A percentile compares a stretch with the other conserved stretches of the same genome.
phyloP scores from a whole-genome alignment of 2,888 invertebrate genomes.

The Drosophila eohydei region DNA sequence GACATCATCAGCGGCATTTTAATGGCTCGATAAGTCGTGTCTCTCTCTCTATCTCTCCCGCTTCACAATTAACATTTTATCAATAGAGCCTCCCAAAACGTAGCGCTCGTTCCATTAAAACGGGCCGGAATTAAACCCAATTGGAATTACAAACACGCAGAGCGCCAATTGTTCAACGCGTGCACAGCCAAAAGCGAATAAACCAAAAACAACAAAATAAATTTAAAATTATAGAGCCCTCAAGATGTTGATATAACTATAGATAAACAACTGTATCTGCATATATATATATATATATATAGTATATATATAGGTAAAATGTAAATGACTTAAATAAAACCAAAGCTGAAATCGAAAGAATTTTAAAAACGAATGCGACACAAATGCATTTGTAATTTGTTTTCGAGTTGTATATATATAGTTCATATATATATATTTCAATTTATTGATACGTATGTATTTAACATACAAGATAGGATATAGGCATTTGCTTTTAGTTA shows the following conservation, averaged over 20 bases:
- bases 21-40: conserved; percentile 43
- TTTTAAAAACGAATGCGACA: conserved; percentile 59
- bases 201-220: conserved; percentile 12
- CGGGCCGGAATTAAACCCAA: conserved; percentile 51
- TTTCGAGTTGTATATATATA: conserved; percentile 55
- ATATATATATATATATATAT: background rate
- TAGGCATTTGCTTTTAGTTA: conserved; percentile 18
- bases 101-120: conserved; percentile 9
- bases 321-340: conserved; percentile 33
- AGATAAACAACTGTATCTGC: conserved; percentile 14
- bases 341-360: conserved; percentile 25
- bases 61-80: conserved; percentile 47
- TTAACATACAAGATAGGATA: conserved; percentile 17
- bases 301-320: conserved; percentile 17
- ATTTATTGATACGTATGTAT: conserved; percentile 25
- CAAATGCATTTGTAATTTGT: conserved; percentile 61
- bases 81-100: conserved; percentile 38
- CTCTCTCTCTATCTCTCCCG: conserved; percentile 5
- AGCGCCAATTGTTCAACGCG: conserved; percentile 54
- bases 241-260: conserved; percentile 26
- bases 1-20: conserved; percentile 57
- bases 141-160: conserved; percentile 68
- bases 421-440: conserved; percentile 28
- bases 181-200: conserved; percentile 47
- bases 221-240: conserved; percentile 22